These are phyloP conservation scores for Bombyx huttoni DNA, from an alignment of 2,888 invertebrate species.

Conservation along the genomic window DNA sequence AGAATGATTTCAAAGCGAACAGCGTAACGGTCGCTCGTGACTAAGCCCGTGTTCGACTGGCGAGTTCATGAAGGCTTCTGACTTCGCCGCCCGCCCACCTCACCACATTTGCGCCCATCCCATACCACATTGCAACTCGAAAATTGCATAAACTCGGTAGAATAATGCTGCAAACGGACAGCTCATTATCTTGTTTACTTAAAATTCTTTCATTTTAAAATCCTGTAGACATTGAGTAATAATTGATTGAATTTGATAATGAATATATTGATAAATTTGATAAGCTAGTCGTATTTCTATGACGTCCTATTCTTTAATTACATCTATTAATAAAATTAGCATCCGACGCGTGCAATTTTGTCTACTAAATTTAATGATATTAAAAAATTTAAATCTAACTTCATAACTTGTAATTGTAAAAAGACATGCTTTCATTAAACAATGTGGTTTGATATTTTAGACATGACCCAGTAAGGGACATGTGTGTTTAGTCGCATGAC, in stretches of 20 bases:
- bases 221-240: too few species aligned
- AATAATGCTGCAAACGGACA: not conserved
- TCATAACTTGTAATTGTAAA: not conserved
- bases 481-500: not conserved
- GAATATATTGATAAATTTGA: too few species aligned
- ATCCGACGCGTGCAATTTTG: too few species aligned
- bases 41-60: not conserved
- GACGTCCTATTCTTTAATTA: too few species aligned
- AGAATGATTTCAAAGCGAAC: not conserved
- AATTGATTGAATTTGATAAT: too few species aligned
- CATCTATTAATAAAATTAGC: too few species aligned
- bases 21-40: not conserved
- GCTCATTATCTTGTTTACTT: too few species aligned
- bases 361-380: too few species aligned
- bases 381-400: not conserved
- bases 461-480: not conserved
- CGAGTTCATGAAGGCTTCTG: not conserved
- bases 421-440: not conserved
- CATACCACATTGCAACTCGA: not conserved
- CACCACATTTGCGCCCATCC: not conserved
- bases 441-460: not conserved
- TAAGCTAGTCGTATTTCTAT: too few species aligned
- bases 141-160: not conserved
- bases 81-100: not conserved
- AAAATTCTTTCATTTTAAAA: too few species aligned